A percentile compares a stretch with the other conserved stretches of the same genome.
Conservation (phyloP, 2,113 vertebrate species). For the Nycticorax nycticorax region DNA sequence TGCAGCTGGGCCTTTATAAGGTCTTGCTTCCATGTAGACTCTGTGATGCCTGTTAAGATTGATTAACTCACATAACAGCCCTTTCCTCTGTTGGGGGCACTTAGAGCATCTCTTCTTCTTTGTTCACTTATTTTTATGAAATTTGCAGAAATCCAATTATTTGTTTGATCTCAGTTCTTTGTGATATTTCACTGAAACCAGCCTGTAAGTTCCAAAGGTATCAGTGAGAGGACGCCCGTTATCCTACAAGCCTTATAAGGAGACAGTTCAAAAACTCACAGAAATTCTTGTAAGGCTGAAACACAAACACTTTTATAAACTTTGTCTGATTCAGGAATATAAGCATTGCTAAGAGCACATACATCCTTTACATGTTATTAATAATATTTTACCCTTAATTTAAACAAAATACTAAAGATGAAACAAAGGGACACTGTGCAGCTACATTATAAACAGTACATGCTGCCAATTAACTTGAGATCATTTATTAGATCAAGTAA, state of each 20-base stretch:
- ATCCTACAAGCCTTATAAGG: background rate
- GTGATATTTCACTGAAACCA: background rate
- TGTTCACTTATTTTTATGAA: background rate
- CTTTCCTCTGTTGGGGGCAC: background rate
- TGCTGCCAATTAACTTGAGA: background rate
- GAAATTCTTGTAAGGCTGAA: background rate
- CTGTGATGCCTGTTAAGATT: background rate
- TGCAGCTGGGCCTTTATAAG: background rate
- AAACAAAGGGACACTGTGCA: background rate
- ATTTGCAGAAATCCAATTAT: background rate
- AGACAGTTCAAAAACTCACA: background rate
- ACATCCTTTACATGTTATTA: background rate
- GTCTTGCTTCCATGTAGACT: background rate
- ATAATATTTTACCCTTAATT: background rate
- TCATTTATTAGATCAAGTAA: slow-evolving; percentile 18
- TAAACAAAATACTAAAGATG: background rate
- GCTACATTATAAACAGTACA: background rate
- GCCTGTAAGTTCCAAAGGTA: background rate
- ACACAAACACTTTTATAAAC: background rate
- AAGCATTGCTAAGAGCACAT: background rate
- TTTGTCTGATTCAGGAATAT: background rate
- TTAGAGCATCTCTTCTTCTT: background rate
- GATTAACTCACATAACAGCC: background rate
- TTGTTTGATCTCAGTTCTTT: background rate
- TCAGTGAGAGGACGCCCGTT: background rate